phyloP scores from a whole-genome alignment of 2,888 invertebrate species.

The Sinodicranocentrus sp. region DNA sequence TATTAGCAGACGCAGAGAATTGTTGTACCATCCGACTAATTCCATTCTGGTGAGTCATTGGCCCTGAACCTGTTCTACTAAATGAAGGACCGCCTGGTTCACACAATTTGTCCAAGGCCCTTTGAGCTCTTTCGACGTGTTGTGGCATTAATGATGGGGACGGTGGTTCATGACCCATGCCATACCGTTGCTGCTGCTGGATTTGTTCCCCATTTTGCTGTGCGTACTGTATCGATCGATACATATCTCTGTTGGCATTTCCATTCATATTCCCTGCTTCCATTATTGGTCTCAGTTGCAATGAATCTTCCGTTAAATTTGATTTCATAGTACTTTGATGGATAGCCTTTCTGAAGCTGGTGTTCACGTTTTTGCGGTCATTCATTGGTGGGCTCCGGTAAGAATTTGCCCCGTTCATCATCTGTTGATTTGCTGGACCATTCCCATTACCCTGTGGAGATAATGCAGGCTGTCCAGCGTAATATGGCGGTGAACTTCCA shows the following conservation, averaged over 20 bases:
- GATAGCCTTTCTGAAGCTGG: constrained; percentile 75
- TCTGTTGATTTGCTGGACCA: constrained; percentile 5
- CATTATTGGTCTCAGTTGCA: constrained; percentile 77
- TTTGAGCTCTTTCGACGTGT: constrained; percentile 72
- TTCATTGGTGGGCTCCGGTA: constrained; percentile 73
- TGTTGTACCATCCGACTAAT: constrained; percentile 56
- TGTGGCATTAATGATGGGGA: constrained; percentile 48
- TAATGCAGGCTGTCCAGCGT: constrained; percentile 38
- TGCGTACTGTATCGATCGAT: constrained; percentile 60
- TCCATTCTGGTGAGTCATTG: constrained; percentile 68
- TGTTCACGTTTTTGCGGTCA: constrained; percentile 75
- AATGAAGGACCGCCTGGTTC: constrained; percentile 63
- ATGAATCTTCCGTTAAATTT: constrained; percentile 83
- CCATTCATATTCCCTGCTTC: constrained; percentile 48
- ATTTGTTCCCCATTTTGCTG: constrained; percentile 29
- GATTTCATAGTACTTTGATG: constrained; percentile 78
- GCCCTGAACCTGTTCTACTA: constrained; percentile 70
- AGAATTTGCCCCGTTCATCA: constrained; percentile 58
- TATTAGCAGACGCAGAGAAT: constrained; percentile 30
- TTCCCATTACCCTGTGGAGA: constrained; percentile 56
- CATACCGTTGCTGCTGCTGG: constrained; percentile 48
- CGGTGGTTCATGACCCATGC: constrained; percentile 34
- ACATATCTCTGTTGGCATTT: constrained; percentile 55
- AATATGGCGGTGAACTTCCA: constrained; percentile 41
- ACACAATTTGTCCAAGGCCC: constrained; percentile 74